Conservation (phyloP, 2,888 invertebrate species). For the Hirtodrosophila alboralis region DNA sequence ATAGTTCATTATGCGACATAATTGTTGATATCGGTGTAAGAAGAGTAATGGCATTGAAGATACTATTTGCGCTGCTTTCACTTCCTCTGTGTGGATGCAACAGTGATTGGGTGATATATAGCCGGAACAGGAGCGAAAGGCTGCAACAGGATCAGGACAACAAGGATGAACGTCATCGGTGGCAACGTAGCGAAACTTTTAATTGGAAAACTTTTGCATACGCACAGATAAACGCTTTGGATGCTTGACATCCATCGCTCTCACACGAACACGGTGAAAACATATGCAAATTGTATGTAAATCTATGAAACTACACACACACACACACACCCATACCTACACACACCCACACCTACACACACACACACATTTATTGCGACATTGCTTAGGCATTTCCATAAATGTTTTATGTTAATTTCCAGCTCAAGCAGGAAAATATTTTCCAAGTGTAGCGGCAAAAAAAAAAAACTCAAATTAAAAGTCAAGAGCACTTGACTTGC, state of each 20-base stretch:
- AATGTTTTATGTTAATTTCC: slow-evolving; percentile 69
- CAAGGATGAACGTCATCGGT: slow-evolving; percentile 15
- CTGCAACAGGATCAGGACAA: slow-evolving; percentile 26
- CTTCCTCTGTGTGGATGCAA: background rate
- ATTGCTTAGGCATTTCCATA: slow-evolving; percentile 50
- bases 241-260: slow-evolving; percentile 43
- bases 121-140: too few relatives aligned
- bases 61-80: slow-evolving; percentile 3
- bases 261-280: slow-evolving; percentile 6
- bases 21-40: slow-evolving; percentile 55
- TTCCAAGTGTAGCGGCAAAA: slow-evolving; percentile 24
- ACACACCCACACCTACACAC: slow-evolving; percentile 9
- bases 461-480: slow-evolving; percentile 8
- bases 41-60: too few relatives aligned
- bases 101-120: background rate
- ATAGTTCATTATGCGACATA: slow-evolving; percentile 71
- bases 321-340: slow-evolving; percentile 1
- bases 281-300: slow-evolving; percentile 47
- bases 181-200: slow-evolving; percentile 56
- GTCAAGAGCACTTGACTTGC: background rate
- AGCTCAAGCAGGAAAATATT: slow-evolving; percentile 31
- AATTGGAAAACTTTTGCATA: slow-evolving; percentile 74
- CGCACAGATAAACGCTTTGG: slow-evolving; percentile 67
- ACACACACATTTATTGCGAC: slow-evolving; percentile 40
- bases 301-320: slow-evolving; percentile 38